Base-by-base conservation (phyloP, 2,797 vertebrate species). In the Rhynchotus rufescens region DNA sequence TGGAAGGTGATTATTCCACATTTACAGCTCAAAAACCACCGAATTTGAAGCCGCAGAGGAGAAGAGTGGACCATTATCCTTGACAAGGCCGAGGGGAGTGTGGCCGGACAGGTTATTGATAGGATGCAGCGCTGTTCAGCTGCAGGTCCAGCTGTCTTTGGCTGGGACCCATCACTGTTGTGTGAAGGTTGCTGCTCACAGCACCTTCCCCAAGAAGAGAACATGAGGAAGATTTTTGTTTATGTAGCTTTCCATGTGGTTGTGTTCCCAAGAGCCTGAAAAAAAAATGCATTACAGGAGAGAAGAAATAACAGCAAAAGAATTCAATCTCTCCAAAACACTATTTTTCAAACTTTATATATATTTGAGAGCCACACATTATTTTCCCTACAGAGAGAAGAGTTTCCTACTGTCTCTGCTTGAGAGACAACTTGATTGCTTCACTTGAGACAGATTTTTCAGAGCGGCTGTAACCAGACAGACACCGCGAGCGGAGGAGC, bases 341-440 rank as follows among this genome's bases (percentile, higher is more conserved):
- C 71, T 66, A 2, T 94, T 93, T 95, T 90, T 95, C 90, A 94
- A 89, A 90, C 82, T 89, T 88, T 65, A 81, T 94, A 81, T 91
- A 19, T 93, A 76, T 94, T 90, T 88, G 73, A 85, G 71, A 77
- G 52, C 71, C 91, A 38, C 1, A 0, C 57, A 71, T 67, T 93
- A 42, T 94, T 95, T 93, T 94, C 88, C 94, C 86, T 76, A 65
- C 90, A 88, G 85, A 87, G 51, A 95, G 89, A 79, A 93, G 82
- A 79, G 67, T 95, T 84, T 87, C 47, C 80, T 88, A 90, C 82
- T 11, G 1, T 54, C 44, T 85, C 30, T 84, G 71, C 40, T 77
- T 77, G 79, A 77, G 30, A 78, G 51, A 93, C 36, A 56, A 49
- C 85, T 56, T 79, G 68, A 79, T 54, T 84, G 74, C 86, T 54